Percentiles rank a stretch among this genome's conserved stretches.
Conservation (phyloP, 2,888 invertebrate genomes). For the Drosophila mettleri region DNA sequence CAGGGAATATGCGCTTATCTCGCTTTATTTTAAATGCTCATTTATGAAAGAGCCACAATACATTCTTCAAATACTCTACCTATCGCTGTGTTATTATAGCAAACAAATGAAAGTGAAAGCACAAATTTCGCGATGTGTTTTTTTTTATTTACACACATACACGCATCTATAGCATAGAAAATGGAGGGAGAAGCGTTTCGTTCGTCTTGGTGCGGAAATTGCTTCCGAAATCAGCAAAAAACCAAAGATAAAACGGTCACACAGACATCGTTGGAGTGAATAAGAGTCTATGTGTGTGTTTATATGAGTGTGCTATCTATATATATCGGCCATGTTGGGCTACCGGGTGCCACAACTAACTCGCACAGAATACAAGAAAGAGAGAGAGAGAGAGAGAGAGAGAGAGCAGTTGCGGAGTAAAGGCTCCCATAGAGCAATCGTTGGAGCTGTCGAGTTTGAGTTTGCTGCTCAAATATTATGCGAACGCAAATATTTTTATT, state of each 20-base stretch:
- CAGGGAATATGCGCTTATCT: slow-evolving; percentile 13
- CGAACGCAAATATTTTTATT: slow-evolving; percentile 84
- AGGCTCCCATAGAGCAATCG: slow-evolving; percentile 71
- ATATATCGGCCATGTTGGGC: slow-evolving; percentile 59
- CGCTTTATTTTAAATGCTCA: slow-evolving; percentile 59
- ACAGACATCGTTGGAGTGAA: slow-evolving; percentile 39
- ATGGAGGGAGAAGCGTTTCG: slow-evolving; percentile 48
- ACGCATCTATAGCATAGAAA: slow-evolving; percentile 20
- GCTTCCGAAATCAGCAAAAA: slow-evolving; percentile 78
- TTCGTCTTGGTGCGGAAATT: slow-evolving; percentile 76
- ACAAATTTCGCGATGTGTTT: slow-evolving; percentile 73
- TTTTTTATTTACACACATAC: slow-evolving; percentile 46
- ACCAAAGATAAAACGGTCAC: slow-evolving; percentile 54
- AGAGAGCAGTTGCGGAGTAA: slow-evolving; percentile 53
- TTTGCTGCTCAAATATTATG: slow-evolving; percentile 83
- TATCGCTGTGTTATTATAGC: slow-evolving; percentile 75
- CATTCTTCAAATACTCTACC: slow-evolving; percentile 73
- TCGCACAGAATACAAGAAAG: slow-evolving; percentile 26
- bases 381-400: slow-evolving; percentile 5
- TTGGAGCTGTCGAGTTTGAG: slow-evolving; percentile 73
- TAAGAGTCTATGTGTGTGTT: slow-evolving; percentile 21
- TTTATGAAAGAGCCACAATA: slow-evolving; percentile 66
- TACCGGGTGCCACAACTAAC: slow-evolving; percentile 55
- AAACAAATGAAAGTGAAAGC: slow-evolving; percentile 81
- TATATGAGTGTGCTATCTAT: slow-evolving; percentile 46